Evolutionary conservation across 1,140 invertebrate genomes (phyloP).

Genomic region (Drosophila pectinifera): DNA sequence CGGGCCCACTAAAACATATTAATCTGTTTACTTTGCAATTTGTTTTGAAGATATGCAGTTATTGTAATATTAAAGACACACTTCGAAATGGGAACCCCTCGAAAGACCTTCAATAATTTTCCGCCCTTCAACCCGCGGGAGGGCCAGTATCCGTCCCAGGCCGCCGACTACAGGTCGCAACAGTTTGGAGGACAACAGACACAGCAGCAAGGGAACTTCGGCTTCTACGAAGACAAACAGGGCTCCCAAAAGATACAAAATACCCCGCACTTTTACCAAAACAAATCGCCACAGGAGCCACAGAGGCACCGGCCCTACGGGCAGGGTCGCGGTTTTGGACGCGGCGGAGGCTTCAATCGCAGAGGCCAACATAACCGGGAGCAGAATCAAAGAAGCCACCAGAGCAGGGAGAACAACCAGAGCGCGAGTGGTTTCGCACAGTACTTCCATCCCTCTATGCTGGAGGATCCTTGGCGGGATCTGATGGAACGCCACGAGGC

Average conservation of each 20-base stretch:
- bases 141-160: constrained; percentile 66
- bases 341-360: constrained; percentile 39
- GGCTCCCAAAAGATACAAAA: constrained; percentile 9
- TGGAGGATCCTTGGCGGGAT: constrained; percentile 79
- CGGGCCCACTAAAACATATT: neutral
- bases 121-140: constrained; percentile 38
- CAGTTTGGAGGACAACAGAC: constrained; percentile 56
- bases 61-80: neutral
- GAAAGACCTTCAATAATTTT: constrained; percentile 39
- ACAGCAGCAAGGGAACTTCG: constrained; percentile 14
- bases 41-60: neutral
- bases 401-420: constrained; percentile 15
- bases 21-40: neutral
- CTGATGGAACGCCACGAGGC: constrained; percentile 66
- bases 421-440: constrained; percentile 15
- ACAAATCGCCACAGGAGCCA: constrained; percentile 38
- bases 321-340: constrained; percentile 23
- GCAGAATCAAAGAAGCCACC: constrained; percentile 10
- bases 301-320: constrained; percentile 35
- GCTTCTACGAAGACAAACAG: constrained; percentile 51
- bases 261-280: constrained; percentile 66
- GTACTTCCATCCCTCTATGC: constrained; percentile 74
- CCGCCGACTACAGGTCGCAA: constrained; percentile 53
- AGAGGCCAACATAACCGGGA: constrained; percentile 25
- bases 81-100: constrained; percentile 55